Evolutionary conservation across 2,113 vertebrate species (phyloP).

Genomic region (Fulmarus glacialis): DNA sequence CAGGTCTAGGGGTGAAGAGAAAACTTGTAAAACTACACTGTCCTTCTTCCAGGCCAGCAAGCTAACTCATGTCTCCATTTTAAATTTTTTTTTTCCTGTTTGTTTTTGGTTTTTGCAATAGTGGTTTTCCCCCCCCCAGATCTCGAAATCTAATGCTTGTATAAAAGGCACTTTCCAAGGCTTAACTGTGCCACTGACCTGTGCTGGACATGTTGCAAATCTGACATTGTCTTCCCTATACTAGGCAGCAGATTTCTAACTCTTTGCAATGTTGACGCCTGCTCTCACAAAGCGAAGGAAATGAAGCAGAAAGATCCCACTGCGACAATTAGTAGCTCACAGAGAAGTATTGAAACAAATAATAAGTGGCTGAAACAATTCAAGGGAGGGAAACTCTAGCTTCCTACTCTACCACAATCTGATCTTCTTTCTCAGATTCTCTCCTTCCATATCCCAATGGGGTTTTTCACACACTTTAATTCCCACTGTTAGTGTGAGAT

Average conservation of each 20-base stretch:
- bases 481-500: neutral
- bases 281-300: slow-evolving; percentile 53
- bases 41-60: neutral
- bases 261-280: slow-evolving; percentile 53
- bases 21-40: neutral
- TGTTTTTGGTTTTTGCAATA: neutral
- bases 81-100: neutral
- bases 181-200: slow-evolving; percentile 33
- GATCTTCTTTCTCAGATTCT: slow-evolving; percentile 35
- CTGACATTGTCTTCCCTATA: neutral
- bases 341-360: slow-evolving; percentile 58
- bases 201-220: slow-evolving; percentile 21
- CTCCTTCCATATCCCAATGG: neutral
- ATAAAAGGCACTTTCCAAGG: neutral
- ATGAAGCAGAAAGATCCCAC: slow-evolving; percentile 65
- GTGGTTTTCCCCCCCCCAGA: neutral
- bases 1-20: neutral
- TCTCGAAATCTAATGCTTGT: neutral
- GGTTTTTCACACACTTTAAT: slow-evolving; percentile 3
- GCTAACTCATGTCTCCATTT: neutral
- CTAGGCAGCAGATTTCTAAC: slow-evolving; percentile 52
- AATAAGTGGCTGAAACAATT: slow-evolving; percentile 51
- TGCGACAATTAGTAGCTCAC: slow-evolving; percentile 58
- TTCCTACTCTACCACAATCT: slow-evolving; percentile 32
- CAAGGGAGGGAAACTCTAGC: slow-evolving; percentile 37